A percentile compares a stretch with the other conserved stretches of the same genome.
These are phyloP conservation scores for Stigmatopora argus DNA, from an alignment of 2,113 vertebrate genomes.

Conservation along the genomic window DNA sequence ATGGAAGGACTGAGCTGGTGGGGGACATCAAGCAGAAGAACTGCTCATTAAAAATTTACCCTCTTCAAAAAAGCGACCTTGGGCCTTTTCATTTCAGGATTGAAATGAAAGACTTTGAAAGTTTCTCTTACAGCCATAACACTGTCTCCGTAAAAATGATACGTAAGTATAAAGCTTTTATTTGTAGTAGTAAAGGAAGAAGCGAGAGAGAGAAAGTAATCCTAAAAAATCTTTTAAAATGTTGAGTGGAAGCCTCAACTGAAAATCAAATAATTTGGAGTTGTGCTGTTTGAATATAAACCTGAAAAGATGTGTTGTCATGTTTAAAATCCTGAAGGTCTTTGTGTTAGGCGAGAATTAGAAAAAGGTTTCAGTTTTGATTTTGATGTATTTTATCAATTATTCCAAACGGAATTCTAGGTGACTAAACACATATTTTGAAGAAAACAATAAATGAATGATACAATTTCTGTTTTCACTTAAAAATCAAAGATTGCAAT, in stretches of 20 bases:
- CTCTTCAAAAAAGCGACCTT: constrained; percentile 29
- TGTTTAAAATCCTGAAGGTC: too few species aligned
- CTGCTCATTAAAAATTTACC: constrained; percentile 63
- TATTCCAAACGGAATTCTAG: too few species aligned
- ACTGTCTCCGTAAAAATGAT: constrained; percentile 38
- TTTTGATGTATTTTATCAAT: too few species aligned
- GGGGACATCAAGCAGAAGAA: constrained; percentile 49
- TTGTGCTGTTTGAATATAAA: neutral
- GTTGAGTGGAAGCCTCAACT: neutral
- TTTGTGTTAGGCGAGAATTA: too few species aligned
- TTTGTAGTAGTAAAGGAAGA: neutral
- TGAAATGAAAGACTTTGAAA: constrained; percentile 39
- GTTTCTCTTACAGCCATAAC: neutral
- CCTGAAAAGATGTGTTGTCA: neutral
- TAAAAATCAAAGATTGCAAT: neutral
- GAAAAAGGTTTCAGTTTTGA: too few species aligned
- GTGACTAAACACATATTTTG: too few species aligned
- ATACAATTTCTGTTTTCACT: neutral
- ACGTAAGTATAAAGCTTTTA: constrained; percentile 42
- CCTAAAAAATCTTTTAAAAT: neutral
- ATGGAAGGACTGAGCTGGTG: constrained; percentile 36
- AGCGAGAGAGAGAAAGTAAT: neutral
- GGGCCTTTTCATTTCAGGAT: constrained; percentile 62
- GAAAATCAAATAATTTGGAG: neutral
- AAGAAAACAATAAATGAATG: too few species aligned